Base-by-base conservation (phyloP, 2,888 invertebrate genomes). In the Sarcophaga subvicina region DNA sequence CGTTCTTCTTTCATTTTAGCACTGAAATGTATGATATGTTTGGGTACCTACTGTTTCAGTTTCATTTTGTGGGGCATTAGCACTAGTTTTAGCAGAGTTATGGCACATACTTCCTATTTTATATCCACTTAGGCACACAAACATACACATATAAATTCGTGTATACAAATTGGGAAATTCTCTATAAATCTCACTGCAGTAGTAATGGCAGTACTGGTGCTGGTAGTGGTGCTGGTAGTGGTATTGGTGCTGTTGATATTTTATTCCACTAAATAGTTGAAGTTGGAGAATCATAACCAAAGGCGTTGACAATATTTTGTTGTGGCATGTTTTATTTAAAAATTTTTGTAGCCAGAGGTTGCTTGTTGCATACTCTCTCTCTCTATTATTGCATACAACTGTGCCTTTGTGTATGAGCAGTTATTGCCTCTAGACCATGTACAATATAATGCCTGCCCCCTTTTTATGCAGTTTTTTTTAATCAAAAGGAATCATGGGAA, bases 281-380 rank as follows among this genome's bases (percentile, higher is more conserved):
- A 83, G 83, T 83, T 78, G 54, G 71, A 20, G 20, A 49, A 80
- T 86, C 72, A 86, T 83, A 80, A 83, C 86, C 73, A 80, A 83
- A 83, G 83, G 86, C 86, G 77, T 80, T 86, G 86, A 83, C 86
- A 86, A 80, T 83, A 83, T 86, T 83, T 80, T 72, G 82, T 72
- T 80, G 73, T 83, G 76, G 77, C 60, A 84, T 70, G 37, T 84
- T 84, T 79, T 66, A 85, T 85, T 80, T 80, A 83, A 72, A 62
- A 67, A 12, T 72, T 78, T 59, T 62, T 78, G n/a, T 83, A 67
- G 22, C 72, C 45, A 17, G 62, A 73, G 78, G 54, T 12, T 54
- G 17, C 17, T 54, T 54, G 54, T 54, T 12, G 54, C 14, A 54
- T 14, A 14, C 37, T 37, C 37, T 37, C 8, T 27, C 37, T 1